Evolutionary conservation across 2,888 invertebrate species (phyloP).

Genomic region (Apotomis turbidana): DNA sequence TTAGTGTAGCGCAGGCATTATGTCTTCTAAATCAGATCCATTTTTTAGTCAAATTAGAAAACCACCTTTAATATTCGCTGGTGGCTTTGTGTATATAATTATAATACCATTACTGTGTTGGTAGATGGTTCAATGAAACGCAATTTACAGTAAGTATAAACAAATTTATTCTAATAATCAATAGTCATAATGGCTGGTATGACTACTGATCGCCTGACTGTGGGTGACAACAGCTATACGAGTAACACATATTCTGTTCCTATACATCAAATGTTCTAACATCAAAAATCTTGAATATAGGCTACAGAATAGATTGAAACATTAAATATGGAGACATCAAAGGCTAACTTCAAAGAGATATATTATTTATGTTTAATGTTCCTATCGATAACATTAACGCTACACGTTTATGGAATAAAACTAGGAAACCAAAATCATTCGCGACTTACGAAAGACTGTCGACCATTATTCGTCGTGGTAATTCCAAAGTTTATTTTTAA

Average conservation of each 20-base stretch:
- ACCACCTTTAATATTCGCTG: no score
- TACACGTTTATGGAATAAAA: not conserved
- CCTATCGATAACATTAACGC: slow-evolving; percentile 7
- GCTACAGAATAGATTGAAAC: slow-evolving; percentile 20
- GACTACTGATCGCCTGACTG: slow-evolving; percentile 66
- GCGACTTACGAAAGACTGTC: not conserved
- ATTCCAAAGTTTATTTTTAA: no score
- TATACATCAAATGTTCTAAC: slow-evolving; percentile 33
- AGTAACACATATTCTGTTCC: slow-evolving; percentile 27
- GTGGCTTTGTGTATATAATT: no score
- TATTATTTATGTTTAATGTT: not conserved
- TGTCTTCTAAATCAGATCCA: no score
- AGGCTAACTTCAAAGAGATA: slow-evolving; percentile 15
- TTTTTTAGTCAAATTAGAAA: no score
- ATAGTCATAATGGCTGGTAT: slow-evolving; percentile 83
- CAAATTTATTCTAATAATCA: slow-evolving; percentile 76
- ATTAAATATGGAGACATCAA: slow-evolving; percentile 29
- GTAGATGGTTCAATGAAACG: slow-evolving; percentile 52
- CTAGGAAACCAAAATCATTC: not conserved
- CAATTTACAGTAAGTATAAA: slow-evolving; percentile 64
- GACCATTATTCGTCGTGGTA: no score
- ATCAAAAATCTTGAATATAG: slow-evolving; percentile 30
- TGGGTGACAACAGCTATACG: slow-evolving; percentile 50
- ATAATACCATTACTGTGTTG: no score
- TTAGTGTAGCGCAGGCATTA: no score